Conservation (phyloP, 2,113 vertebrate species). For the Fregetta grallaria region DNA sequence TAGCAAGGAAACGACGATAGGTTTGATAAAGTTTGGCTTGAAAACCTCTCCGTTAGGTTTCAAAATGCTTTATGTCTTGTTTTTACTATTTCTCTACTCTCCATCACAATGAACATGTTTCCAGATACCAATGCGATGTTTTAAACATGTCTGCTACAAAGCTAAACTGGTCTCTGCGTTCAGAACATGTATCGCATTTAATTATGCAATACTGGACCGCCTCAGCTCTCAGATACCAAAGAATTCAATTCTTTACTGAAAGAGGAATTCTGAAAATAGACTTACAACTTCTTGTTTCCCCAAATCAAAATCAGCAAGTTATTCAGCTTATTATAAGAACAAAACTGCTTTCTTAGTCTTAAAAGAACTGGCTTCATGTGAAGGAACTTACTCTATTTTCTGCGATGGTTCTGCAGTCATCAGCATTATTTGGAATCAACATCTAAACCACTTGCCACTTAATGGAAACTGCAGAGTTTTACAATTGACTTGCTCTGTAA, state of each 20-base stretch:
- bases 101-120: neutral
- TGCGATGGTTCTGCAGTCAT: neutral
- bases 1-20: neutral
- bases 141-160: neutral
- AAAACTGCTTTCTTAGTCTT: neutral
- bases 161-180: neutral
- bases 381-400: slow-evolving; percentile 24
- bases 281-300: neutral
- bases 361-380: neutral
- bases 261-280: slow-evolving; percentile 49
- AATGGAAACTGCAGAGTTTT: slow-evolving; percentile 5
- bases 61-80: neutral
- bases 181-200: neutral
- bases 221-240: neutral
- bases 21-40: neutral
- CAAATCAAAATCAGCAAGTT: slow-evolving; percentile 2
- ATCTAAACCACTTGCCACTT: neutral
- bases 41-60: neutral
- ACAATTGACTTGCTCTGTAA: slow-evolving; percentile 13
- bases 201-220: neutral
- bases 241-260: neutral
- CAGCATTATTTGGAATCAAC: slow-evolving; percentile 27
- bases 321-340: neutral
- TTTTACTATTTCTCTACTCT: neutral
- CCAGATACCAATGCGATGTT: neutral